Evolutionary conservation across 2,797 vertebrate species (phyloP).

Genomic region (Karalla daura): DNA sequence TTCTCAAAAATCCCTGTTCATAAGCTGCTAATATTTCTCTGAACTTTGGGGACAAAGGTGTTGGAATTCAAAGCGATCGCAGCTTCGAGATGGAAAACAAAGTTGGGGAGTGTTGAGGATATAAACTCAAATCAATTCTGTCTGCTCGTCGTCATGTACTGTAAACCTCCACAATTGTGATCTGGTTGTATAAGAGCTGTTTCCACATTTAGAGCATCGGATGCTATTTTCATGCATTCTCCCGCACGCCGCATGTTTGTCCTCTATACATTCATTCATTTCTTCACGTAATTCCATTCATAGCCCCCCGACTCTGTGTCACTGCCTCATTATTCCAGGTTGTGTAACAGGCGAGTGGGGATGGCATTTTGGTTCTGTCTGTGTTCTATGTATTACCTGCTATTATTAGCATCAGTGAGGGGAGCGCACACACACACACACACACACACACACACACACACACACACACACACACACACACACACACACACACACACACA

Average conservation of each 20-base stretch:
- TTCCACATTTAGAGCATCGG: slow-evolving; percentile 6
- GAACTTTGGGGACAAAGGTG: background rate
- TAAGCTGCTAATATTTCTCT: background rate
- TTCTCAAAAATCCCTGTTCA: too few species aligned
- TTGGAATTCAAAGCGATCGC: background rate
- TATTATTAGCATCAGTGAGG: slow-evolving; percentile 73
- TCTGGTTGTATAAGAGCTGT: slow-evolving; percentile 18
- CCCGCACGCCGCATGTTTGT: background rate
- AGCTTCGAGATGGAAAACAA: too few species aligned
- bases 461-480: slow-evolving; percentile 17
- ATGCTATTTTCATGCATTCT: slow-evolving; percentile 20
- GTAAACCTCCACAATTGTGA: background rate
- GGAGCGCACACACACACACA: slow-evolving; percentile 6
- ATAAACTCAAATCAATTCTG: background rate
- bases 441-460: background rate
- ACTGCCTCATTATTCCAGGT: slow-evolving; percentile 57
- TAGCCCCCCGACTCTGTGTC: slow-evolving; percentile 27
- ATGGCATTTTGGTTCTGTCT: slow-evolving; percentile 69
- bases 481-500: slow-evolving; percentile 25
- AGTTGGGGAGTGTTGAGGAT: too few species aligned
- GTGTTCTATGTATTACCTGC: slow-evolving; percentile 74
- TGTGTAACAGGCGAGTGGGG: slow-evolving; percentile 57
- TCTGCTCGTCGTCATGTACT: background rate
- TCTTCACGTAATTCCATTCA: slow-evolving; percentile 26
- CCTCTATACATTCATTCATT: slow-evolving; percentile 8